Evolutionary conservation across 2,113 vertebrate genomes (phyloP).

Genomic region (Carassius carassius): DNA sequence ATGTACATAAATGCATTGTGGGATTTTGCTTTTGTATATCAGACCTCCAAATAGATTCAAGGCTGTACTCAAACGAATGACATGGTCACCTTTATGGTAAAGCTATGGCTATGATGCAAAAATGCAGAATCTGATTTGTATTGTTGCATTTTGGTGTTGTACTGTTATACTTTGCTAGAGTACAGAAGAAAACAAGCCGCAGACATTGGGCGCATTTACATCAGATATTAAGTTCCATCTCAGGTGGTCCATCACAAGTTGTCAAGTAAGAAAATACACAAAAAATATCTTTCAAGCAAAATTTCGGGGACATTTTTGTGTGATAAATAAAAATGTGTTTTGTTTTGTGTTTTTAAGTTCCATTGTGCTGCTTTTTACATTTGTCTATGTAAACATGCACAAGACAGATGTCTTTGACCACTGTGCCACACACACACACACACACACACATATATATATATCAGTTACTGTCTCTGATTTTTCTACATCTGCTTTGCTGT

Average conservation of each 20-base stretch:
- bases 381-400: not conserved
- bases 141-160: not conserved
- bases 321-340: not conserved
- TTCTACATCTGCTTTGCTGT: too few species aligned
- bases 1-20: slow-evolving; percentile 66
- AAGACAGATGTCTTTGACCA: too few species aligned
- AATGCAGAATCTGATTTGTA: not conserved
- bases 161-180: not conserved
- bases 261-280: not conserved
- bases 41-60: slow-evolving; percentile 33
- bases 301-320: too few species aligned
- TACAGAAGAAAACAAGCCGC: not conserved
- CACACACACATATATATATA: too few species aligned
- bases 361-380: not conserved
- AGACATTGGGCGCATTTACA: not conserved
- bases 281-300: not conserved
- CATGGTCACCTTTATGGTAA: not conserved
- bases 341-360: not conserved
- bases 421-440: too few species aligned
- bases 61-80: not conserved
- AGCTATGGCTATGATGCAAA: not conserved
- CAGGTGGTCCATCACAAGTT: not conserved
- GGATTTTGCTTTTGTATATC: slow-evolving; percentile 57
- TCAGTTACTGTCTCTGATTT: too few species aligned
- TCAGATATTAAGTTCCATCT: not conserved